These are phyloP conservation scores for Lophotis ruficrista DNA, from an alignment of 2,113 vertebrate species.

Conservation along the genomic window DNA sequence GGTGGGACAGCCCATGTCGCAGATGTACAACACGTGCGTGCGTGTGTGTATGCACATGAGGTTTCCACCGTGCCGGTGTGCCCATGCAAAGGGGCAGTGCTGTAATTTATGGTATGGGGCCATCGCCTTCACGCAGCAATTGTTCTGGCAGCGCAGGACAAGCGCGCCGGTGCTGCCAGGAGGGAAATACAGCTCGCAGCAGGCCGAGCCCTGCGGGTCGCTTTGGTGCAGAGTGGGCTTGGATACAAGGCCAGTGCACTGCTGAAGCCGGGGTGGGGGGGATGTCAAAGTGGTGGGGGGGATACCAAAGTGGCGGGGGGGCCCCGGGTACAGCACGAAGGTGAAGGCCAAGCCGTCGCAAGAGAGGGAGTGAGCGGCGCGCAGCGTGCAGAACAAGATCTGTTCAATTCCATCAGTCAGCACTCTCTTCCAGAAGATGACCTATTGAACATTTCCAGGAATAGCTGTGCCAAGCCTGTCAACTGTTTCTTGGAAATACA, in stretches of 20 bases:
- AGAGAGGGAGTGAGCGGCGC: neutral
- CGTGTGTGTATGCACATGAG: neutral
- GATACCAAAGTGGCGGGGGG: too few species aligned
- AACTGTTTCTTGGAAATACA: constrained; percentile 88
- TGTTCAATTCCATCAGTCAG: constrained; percentile 74
- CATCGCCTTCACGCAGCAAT: constrained; percentile 16
- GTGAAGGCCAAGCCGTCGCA: fast-evolving
- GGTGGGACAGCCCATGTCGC: fast-evolving
- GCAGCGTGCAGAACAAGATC: constrained; percentile 42
- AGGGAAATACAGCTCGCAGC: neutral
- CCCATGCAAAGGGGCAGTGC: neutral
- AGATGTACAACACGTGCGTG: fast-evolving
- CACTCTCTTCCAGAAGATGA: constrained; percentile 80
- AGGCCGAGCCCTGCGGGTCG: neutral
- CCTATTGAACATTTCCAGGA: constrained; percentile 90
- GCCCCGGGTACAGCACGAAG: fast-evolving
- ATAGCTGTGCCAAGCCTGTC: constrained; percentile 81
- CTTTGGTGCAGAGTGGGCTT: neutral
- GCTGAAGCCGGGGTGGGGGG: neutral
- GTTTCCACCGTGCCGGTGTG: neutral
- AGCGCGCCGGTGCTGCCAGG: neutral
- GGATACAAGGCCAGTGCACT: neutral
- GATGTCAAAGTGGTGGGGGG: neutral
- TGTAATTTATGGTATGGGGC: constrained; percentile 22
- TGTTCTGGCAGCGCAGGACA: neutral